A percentile compares a stretch with the other conserved stretches of the same genome.
These are phyloP conservation scores for Zaprionus taronus DNA, from an alignment of 1,140 invertebrate genomes.

Conservation along the genomic window DNA sequence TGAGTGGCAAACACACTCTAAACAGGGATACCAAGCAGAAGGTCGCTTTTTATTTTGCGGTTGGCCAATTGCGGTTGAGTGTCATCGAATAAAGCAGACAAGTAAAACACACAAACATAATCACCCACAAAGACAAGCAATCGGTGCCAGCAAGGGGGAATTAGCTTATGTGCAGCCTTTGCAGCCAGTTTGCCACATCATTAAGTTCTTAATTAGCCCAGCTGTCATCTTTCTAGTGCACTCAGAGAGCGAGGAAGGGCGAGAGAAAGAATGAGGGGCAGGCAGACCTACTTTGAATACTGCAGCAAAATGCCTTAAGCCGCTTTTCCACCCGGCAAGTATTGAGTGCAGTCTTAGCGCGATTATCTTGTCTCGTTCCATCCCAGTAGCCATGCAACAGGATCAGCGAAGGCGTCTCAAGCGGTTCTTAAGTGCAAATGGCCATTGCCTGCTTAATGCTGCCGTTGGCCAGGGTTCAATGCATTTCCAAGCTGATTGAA, in stretches of 20 bases:
- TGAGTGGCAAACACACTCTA: slow-evolving; percentile 48
- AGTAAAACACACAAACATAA: slow-evolving; percentile 19
- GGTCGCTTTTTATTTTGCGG: slow-evolving; percentile 20
- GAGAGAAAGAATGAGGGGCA: background rate
- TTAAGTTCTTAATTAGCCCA: slow-evolving; percentile 52
- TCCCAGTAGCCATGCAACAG: slow-evolving; percentile 47
- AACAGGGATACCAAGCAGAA: slow-evolving; percentile 26
- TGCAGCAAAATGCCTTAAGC: slow-evolving; percentile 43
- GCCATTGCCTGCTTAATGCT: slow-evolving; percentile 21
- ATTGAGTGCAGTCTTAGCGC: slow-evolving; percentile 43
- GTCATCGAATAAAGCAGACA: slow-evolving; percentile 60
- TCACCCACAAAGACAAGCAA: slow-evolving; percentile 13
- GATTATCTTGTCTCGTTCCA: slow-evolving; percentile 50
- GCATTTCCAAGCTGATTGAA: slow-evolving; percentile 7
- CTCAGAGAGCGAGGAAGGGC: background rate
- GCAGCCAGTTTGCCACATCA: slow-evolving; percentile 50
- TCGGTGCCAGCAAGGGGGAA: slow-evolving; percentile 27
- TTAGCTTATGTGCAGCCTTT: slow-evolving; percentile 26
- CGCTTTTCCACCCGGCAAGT: slow-evolving; percentile 40
- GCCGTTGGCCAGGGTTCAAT: slow-evolving; percentile 20
- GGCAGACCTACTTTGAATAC: background rate
- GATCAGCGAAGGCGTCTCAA: slow-evolving; percentile 20
- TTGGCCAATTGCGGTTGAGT: slow-evolving; percentile 72
- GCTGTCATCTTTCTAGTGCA: slow-evolving; percentile 22
- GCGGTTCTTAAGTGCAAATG: slow-evolving; percentile 28